These are phyloP conservation scores for Gymnothorax javanicus DNA, from an alignment of 2,797 vertebrate genomes.

Conservation along the genomic window DNA sequence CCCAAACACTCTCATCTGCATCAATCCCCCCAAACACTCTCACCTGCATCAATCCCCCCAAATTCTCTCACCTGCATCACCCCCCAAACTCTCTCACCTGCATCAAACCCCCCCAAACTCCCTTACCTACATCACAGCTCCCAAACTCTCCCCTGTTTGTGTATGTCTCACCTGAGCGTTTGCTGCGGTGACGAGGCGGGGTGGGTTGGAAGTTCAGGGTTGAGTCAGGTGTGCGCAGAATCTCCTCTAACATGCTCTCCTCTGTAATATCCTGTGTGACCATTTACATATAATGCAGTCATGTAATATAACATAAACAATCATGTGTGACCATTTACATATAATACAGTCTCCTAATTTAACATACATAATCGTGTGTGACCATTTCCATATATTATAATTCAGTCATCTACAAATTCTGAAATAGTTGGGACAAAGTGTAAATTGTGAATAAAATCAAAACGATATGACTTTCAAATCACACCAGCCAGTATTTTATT, in stretches of 20 bases:
- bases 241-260: conserved; percentile 67
- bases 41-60: too few species aligned
- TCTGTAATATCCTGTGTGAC: conserved; percentile 59
- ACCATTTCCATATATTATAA: neutral
- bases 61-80: too few species aligned
- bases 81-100: neutral
- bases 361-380: neutral
- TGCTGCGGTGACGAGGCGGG: conserved; percentile 65
- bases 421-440: too few species aligned
- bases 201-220: conserved; percentile 52
- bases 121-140: too few species aligned
- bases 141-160: neutral
- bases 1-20: too few species aligned
- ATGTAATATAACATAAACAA: neutral
- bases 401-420: neutral
- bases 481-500: too few species aligned
- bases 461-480: too few species aligned
- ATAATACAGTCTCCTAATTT: neutral
- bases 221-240: conserved; percentile 66
- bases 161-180: conserved; percentile 29
- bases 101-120: neutral
- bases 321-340: conserved; percentile 45
- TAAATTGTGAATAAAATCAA: too few species aligned
- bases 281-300: neutral
- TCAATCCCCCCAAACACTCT: too few species aligned